These are phyloP conservation scores for Phylloscopus collybita DNA, from an alignment of 2,797 vertebrate genomes.

Conservation along the genomic window DNA sequence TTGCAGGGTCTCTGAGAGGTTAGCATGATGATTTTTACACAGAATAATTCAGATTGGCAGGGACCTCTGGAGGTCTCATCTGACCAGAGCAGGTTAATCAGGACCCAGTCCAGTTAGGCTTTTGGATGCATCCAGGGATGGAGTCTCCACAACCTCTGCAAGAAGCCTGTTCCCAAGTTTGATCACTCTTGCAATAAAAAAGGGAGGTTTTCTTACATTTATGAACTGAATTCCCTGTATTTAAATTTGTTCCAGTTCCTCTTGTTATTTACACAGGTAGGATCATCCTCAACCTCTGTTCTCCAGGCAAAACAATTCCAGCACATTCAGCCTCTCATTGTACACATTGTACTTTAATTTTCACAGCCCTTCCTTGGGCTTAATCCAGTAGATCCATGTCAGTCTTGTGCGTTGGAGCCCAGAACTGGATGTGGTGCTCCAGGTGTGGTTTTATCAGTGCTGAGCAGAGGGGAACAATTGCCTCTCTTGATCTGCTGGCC, in stretches of 20 bases:
- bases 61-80: not conserved
- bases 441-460: not conserved
- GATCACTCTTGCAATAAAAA: not conserved
- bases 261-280: not conserved
- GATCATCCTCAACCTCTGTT: not conserved
- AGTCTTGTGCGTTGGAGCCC: not conserved
- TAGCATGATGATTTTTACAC: not conserved
- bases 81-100: not conserved
- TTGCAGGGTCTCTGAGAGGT: not conserved
- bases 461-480: not conserved
- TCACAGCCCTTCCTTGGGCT: not conserved
- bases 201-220: rapidly evolving
- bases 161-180: not conserved
- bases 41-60: not conserved
- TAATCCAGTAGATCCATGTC: not conserved
- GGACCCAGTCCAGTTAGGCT: not conserved
- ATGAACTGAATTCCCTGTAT: not conserved
- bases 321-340: not conserved
- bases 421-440: rapidly evolving
- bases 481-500: not conserved
- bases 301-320: not conserved
- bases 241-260: not conserved
- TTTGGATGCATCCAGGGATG: not conserved
- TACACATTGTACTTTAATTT: not conserved
- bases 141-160: not conserved